Percentiles rank a stretch among this genome's conserved stretches.
Evolutionary conservation across 2,888 invertebrate genomes (phyloP).

Genomic region (Trichogramma evanescens): DNA sequence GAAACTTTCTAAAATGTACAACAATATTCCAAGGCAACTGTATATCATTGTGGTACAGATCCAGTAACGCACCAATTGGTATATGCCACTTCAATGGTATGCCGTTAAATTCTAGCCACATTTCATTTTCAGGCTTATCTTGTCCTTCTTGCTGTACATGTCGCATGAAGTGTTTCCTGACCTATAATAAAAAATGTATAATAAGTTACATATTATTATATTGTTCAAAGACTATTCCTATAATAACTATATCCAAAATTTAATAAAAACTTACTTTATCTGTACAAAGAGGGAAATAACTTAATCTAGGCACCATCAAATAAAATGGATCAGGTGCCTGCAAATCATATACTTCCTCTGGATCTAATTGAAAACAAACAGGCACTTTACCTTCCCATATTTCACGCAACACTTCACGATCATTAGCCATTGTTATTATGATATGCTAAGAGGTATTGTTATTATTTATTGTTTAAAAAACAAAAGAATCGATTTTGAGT

Average conservation of each 20-base stretch:
- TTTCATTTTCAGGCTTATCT: slow-evolving; percentile 70
- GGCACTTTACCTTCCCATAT: slow-evolving; percentile 95
- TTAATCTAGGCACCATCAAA: slow-evolving; percentile 86
- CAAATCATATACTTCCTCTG: slow-evolving; percentile 81
- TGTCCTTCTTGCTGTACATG: slow-evolving; percentile 68
- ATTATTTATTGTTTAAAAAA: too few species aligned
- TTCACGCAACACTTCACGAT: slow-evolving; percentile 87
- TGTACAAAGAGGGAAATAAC: slow-evolving; percentile 89
- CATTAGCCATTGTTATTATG: slow-evolving; percentile 70
- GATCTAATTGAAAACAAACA: slow-evolving; percentile 81
- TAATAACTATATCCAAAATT: too few species aligned
- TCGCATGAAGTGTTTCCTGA: slow-evolving; percentile 79
- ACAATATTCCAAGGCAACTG: slow-evolving; percentile 88
- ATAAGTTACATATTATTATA: not conserved
- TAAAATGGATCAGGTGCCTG: slow-evolving; percentile 90
- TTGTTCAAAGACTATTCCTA: not conserved
- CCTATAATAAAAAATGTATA: slow-evolving; percentile 49
- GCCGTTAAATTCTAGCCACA: slow-evolving; percentile 92
- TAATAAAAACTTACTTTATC: slow-evolving; percentile 67
- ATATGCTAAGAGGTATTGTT: too few species aligned
- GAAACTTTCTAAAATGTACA: slow-evolving; percentile 92
- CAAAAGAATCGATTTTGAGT: too few species aligned
- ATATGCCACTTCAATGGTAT: slow-evolving; percentile 85
- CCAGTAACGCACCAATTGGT: slow-evolving; percentile 80
- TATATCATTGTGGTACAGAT: slow-evolving; percentile 65